Evolutionary conservation across 2,797 vertebrate genomes (phyloP).

Genomic region (Epinephelus malabaricus): DNA sequence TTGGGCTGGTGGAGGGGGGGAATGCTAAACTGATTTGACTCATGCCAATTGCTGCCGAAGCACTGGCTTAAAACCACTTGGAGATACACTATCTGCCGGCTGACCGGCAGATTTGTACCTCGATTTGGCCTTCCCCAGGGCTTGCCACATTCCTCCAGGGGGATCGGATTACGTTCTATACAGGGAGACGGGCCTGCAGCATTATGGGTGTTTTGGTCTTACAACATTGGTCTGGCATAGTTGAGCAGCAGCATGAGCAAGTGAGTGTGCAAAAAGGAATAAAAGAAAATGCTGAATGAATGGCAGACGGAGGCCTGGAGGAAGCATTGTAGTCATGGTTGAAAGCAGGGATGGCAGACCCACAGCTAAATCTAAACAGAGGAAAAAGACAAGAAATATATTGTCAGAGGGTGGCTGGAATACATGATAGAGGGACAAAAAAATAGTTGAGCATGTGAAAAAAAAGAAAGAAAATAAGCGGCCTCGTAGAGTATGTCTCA

Average conservation of each 20-base stretch:
- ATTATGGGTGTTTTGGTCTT: conserved; percentile 72
- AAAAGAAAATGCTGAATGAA: conserved; percentile 56
- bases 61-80: conserved; percentile 66
- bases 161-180: conserved; percentile 81
- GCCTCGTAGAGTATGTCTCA: conserved; percentile 38
- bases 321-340: conserved; percentile 40
- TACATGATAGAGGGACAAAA: conserved; percentile 59
- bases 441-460: conserved; percentile 53
- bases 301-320: conserved; percentile 48
- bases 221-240: conserved; percentile 64
- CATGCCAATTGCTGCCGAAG: conserved; percentile 53
- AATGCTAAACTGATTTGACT: conserved; percentile 53
- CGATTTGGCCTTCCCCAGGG: conserved; percentile 79
- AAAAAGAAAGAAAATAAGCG: conserved; percentile 43
- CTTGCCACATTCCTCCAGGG: conserved; percentile 76
- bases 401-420: conserved; percentile 45
- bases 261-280: conserved; percentile 41
- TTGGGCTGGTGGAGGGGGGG: conserved; percentile 11
- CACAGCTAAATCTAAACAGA: conserved; percentile 30
- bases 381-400: conserved; percentile 41
- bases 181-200: conserved; percentile 72
- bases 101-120: conserved; percentile 78
- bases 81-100: conserved; percentile 76
- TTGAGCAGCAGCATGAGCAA: conserved; percentile 55
- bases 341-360: conserved; percentile 42